phyloP scores from a whole-genome alignment of 2,888 invertebrate genomes.

The Gisinianus flammeolus region DNA sequence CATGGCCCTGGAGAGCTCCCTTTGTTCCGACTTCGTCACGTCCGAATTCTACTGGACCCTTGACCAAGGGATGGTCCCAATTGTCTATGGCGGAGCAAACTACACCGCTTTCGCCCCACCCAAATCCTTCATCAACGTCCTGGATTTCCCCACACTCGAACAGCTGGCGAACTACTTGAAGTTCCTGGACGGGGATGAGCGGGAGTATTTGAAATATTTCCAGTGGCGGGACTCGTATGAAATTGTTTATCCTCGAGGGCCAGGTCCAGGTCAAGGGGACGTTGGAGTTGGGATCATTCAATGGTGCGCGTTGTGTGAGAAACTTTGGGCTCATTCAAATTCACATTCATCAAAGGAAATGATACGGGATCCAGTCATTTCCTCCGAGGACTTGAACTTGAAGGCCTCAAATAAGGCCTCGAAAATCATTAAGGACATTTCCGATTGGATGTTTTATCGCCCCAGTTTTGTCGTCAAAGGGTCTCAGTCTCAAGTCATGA shows the following conservation, averaged over 20 bases:
- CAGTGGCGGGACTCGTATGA: constrained; percentile 46
- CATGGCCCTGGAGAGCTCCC: constrained; percentile 46
- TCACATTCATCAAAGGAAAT: too few species aligned
- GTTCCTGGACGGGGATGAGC: constrained; percentile 54
- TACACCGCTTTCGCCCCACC: constrained; percentile 59
- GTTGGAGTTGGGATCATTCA: too few species aligned
- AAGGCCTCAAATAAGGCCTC: too few species aligned
- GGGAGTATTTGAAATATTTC: constrained; percentile 51
- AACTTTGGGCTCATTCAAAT: too few species aligned
- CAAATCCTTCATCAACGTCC: constrained; percentile 60
- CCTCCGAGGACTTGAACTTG: too few species aligned
- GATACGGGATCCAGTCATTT: too few species aligned
- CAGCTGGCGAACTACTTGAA: constrained; percentile 58
- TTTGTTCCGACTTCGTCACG: constrained; percentile 47
- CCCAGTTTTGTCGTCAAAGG: too few species aligned
- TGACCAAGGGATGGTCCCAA: constrained; percentile 46
- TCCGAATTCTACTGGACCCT: constrained; percentile 47
- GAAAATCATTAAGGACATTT: too few species aligned
- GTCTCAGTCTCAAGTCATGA: too few species aligned
- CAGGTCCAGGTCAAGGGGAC: too few species aligned
- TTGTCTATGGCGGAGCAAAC: constrained; percentile 60
- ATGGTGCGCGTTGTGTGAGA: not conserved
- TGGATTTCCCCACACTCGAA: constrained; percentile 58
- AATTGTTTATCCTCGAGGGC: too few species aligned
- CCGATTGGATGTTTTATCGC: too few species aligned